These are phyloP conservation scores for Aegithalos caudatus DNA, from an alignment of 2,113 vertebrate genomes.

Conservation along the genomic window DNA sequence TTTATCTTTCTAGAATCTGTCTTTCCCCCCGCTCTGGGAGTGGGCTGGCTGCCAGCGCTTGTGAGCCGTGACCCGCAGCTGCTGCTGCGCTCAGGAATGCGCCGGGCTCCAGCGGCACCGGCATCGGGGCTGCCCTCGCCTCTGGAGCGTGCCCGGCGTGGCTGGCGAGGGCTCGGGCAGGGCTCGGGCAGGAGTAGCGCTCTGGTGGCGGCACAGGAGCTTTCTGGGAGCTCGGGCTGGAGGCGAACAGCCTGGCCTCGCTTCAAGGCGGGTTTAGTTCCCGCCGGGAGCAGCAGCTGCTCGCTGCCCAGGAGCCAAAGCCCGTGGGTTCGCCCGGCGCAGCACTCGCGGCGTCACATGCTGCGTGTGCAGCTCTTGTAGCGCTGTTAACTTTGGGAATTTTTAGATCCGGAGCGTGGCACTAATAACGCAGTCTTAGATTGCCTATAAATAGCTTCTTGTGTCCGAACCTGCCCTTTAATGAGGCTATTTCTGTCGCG, in stretches of 20 bases:
- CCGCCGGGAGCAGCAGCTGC: constrained; percentile 22
- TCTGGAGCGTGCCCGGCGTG: not conserved
- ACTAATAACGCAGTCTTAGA: not conserved
- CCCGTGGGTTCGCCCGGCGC: rapidly evolving
- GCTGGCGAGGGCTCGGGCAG: not conserved
- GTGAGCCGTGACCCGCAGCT: not conserved
- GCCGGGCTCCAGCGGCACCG: not conserved
- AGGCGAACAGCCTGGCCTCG: not conserved
- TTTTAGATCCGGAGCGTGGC: not conserved
- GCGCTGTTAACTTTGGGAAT: not conserved
- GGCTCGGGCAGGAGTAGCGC: not conserved
- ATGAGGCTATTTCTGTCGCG: not conserved
- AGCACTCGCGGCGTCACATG: not conserved
- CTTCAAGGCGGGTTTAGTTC: not conserved
- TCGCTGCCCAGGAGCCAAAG: not conserved
- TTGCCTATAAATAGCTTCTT: not conserved
- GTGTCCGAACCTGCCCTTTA: not conserved
- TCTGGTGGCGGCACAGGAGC: not conserved
- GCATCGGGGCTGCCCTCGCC: not conserved
- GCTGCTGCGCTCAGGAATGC: not conserved
- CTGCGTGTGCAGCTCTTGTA: not conserved
- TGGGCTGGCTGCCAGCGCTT: not conserved
- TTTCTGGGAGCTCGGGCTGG: not conserved
- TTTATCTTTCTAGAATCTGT: not conserved
- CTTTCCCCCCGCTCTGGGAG: not conserved